phyloP scores from a whole-genome alignment of 1,140 invertebrate genomes.

The Adelges cooleyi region DNA sequence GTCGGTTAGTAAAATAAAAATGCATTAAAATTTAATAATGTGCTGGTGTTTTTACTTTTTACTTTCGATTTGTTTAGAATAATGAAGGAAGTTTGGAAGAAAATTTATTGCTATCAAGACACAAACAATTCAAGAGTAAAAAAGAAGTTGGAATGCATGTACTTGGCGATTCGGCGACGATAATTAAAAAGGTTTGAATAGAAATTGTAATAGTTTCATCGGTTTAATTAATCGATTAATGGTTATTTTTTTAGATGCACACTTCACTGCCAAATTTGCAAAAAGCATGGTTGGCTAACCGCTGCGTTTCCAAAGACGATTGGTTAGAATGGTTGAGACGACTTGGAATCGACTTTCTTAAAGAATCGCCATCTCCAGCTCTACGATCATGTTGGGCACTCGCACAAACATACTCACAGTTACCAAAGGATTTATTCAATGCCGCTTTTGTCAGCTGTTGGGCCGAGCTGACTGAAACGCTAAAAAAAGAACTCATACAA shows the following conservation, averaged over 20 bases:
- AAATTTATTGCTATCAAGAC: conserved; percentile 46
- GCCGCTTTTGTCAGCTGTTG: conserved; percentile 98
- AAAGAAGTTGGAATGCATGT: conserved; percentile 48
- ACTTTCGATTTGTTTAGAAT: background rate
- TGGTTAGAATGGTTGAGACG: conserved; percentile 95
- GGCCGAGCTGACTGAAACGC: conserved; percentile 76
- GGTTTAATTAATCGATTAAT: too few species aligned
- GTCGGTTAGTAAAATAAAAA: conserved; percentile 38
- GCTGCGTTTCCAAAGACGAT: conserved; percentile 90
- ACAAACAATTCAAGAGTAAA: conserved; percentile 45
- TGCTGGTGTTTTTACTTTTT: background rate
- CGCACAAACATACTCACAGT: conserved; percentile 85
- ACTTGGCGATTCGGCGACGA: conserved; percentile 49
- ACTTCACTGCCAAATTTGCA: conserved; percentile 74
- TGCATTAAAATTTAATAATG: background rate
- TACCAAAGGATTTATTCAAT: conserved; percentile 92
- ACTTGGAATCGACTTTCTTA: conserved; percentile 83
- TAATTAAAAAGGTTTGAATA: conserved; percentile 52
- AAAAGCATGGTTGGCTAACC: conserved; percentile 77
- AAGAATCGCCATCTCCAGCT: conserved; percentile 89
- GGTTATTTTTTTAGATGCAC: conserved; percentile 50
- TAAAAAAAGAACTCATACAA: conserved; percentile 75
- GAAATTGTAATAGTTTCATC: too few species aligned
- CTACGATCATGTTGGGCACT: conserved; percentile 80
- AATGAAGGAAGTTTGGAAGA: conserved; percentile 40